Base-by-base conservation (phyloP, 2,888 invertebrate species). In the Julus scanicus region DNA sequence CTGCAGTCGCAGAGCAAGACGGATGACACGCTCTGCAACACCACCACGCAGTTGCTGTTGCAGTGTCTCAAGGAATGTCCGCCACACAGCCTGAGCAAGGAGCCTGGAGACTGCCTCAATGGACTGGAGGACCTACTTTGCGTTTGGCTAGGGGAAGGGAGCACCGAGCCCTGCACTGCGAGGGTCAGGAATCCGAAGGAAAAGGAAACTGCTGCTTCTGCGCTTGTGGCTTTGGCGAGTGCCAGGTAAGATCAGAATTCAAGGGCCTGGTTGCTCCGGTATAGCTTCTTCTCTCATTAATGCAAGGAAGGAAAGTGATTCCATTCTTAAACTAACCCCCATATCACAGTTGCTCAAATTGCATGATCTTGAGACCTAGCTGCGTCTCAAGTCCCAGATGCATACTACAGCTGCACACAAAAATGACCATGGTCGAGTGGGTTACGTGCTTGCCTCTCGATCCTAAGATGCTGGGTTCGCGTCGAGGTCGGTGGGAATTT, bases 101-200 rank as follows among this genome's bases (percentile, higher is more conserved):
- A 92, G 89, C 92, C 92, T 17, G 90, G 90, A n/a, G 92, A 92
- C 89, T 92, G 92, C 89, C 90, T 92, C 49, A 91, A 91, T 89
- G 92, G 92, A 9, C 89, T 92, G 48, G 92, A 92, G 89, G 90
- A 90, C 71, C 90, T 92, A 39, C 90, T 92, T 11, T 91, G 91
- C 89, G 90, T 90, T 44, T 92, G 92, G 92, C 90, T 92, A n/a
- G 91, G 91, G n/a, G 92, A 91, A 86, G 90, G 89, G 20, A 90
- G 90, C 29, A 89, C 6, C n/a, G 84, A 86, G 1, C 40, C 87
- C 39, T 29, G 11, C 37, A 53, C 86, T 17, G 15, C 39, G 6
- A 29, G n/a, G 29, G 53, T 49, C 17, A 39, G 29, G 15, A 80
- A 80, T 39, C 39, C 53, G 1, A 3, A 88, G 11, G 91, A 92